Conservation (phyloP, 2,797 vertebrate species). For the Echiichthys vipera region DNA sequence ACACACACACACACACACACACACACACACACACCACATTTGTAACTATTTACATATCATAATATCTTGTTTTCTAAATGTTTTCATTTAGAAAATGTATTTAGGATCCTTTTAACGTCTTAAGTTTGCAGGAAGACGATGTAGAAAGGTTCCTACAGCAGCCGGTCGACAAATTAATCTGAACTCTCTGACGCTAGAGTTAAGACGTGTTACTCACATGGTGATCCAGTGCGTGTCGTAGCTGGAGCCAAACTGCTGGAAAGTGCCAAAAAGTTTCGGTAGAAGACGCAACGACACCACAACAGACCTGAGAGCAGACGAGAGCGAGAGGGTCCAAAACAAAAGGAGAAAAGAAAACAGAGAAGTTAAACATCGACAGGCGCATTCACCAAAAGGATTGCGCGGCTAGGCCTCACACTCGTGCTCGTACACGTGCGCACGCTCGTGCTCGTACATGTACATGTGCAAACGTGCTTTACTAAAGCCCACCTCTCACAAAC, state of each 20-base stretch:
- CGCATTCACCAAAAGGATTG: no score
- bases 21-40: no score
- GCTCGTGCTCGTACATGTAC: no score
- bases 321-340: not conserved
- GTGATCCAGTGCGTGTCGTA: constrained; percentile 99
- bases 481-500: no score
- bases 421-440: no score
- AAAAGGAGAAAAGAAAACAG: not conserved
- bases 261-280: constrained; percentile 97
- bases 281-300: constrained; percentile 97
- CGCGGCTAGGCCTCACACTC: no score
- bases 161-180: not conserved
- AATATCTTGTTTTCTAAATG: no score
- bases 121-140: no score
- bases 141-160: no score
- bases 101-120: not conserved
- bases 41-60: no score
- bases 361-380: not conserved
- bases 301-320: constrained; percentile 89
- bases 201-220: constrained; percentile 87
- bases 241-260: constrained; percentile 98
- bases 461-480: no score
- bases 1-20: no score
- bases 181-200: not conserved
- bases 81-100: not conserved